Percentiles rank a stretch among this genome's conserved stretches.
These are phyloP conservation scores for Parnassius orleans DNA, from an alignment of 2,888 invertebrate genomes.

Conservation along the genomic window DNA sequence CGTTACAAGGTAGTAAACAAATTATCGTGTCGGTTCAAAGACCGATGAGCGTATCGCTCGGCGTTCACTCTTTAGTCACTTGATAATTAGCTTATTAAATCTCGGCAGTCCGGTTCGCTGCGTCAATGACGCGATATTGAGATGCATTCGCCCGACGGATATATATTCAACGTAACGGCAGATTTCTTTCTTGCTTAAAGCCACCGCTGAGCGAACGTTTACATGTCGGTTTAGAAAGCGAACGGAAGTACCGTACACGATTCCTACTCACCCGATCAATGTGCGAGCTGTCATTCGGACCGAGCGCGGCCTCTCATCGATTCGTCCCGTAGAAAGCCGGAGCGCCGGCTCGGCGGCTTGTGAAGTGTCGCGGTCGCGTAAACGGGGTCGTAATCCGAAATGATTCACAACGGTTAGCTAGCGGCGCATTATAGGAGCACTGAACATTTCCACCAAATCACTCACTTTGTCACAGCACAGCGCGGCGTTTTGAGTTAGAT, in stretches of 20 bases:
- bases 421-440: constrained; percentile 28
- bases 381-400: constrained; percentile 66
- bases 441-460: constrained; percentile 26
- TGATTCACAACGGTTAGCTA: constrained; percentile 45
- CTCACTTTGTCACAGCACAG: constrained; percentile 33
- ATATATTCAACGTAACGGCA: constrained; percentile 35
- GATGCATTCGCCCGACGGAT: constrained; percentile 35
- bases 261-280: constrained; percentile 71
- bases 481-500: constrained; percentile 40
- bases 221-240: constrained; percentile 10
- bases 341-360: constrained; percentile 51
- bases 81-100: constrained; percentile 34
- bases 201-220: background rate
- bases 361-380: constrained; percentile 44
- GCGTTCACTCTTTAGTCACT: constrained; percentile 33
- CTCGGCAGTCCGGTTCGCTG: constrained; percentile 22
- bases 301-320: constrained; percentile 61
- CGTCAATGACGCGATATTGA: background rate
- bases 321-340: constrained; percentile 55
- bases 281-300: constrained; percentile 61
- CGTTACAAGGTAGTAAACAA: constrained; percentile 50
- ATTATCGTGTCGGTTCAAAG: constrained; percentile 60
- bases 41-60: constrained; percentile 42
- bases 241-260: constrained; percentile 30
- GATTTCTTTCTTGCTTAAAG: constrained; percentile 43